Evolutionary conservation across 1,140 invertebrate species (phyloP).

Genomic region (Drosophila varians): DNA sequence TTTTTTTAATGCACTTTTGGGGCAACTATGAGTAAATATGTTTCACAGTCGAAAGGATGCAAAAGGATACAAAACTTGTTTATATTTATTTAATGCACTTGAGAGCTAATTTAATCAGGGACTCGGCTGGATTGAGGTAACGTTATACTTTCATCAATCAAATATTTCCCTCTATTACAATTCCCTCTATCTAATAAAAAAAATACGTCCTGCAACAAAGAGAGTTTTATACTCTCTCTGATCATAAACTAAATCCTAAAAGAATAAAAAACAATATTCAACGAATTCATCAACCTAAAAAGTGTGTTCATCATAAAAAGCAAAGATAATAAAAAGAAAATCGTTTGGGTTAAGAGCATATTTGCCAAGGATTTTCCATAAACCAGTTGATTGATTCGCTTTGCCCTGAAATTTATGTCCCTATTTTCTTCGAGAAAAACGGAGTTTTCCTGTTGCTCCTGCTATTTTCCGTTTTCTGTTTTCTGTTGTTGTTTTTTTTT

Average conservation of each 20-base stretch:
- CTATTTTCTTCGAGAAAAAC: neutral
- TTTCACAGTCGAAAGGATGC: too few species aligned
- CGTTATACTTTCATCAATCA: neutral
- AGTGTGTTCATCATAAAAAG: conserved; percentile 12
- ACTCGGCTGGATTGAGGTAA: too few species aligned
- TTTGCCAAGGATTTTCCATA: conserved; percentile 16
- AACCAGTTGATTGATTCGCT: conserved; percentile 32
- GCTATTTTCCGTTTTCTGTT: neutral
- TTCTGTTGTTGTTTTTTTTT: neutral
- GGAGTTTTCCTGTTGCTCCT: neutral
- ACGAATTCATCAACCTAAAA: conserved; percentile 2
- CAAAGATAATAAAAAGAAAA: conserved; percentile 4
- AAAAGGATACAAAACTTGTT: too few species aligned
- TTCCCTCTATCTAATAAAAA: too few species aligned
- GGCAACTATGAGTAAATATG: conserved; percentile 13
- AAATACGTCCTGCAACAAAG: neutral
- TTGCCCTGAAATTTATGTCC: conserved; percentile 1
- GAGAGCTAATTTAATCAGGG: conserved; percentile 22
- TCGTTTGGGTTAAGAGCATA: conserved; percentile 3
- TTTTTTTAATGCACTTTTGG: conserved; percentile 42
- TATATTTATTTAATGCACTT: neutral
- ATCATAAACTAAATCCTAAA: neutral
- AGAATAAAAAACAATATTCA: neutral
- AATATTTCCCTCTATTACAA: too few species aligned
- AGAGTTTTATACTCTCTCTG: neutral